Evolutionary conservation across 2,797 vertebrate genomes (phyloP).

Genomic region (Microcaecilia unicolor): DNA sequence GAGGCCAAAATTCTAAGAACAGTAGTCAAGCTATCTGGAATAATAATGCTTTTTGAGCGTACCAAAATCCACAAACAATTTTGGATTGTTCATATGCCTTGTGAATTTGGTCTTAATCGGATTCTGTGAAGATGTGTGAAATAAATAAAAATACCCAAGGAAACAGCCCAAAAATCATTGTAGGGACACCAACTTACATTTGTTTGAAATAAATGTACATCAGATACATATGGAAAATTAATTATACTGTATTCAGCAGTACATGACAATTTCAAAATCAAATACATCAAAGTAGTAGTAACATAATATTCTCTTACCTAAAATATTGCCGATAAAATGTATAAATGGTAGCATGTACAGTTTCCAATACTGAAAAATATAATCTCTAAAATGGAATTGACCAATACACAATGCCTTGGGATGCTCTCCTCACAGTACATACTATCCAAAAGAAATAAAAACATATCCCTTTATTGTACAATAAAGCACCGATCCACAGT

Average conservation of each 20-base stretch:
- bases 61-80: too few species aligned
- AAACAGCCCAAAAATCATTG: conserved; percentile 15
- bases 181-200: conserved; percentile 18
- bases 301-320: conserved; percentile 19
- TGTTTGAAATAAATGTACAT: conserved; percentile 17
- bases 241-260: conserved; percentile 8
- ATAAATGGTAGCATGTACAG: conserved; percentile 33
- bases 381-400: conserved; percentile 43
- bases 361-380: conserved; percentile 46
- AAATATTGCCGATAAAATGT: conserved; percentile 23
- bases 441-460: conserved; percentile 23
- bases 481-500: conserved; percentile 52
- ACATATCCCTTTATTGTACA: conserved; percentile 44
- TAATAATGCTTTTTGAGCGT: too few species aligned
- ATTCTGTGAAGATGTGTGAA: neutral
- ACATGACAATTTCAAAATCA: conserved; percentile 14
- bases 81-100: too few species aligned
- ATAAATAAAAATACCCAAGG: neutral
- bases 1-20: too few species aligned
- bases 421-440: conserved; percentile 42
- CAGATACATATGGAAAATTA: conserved; percentile 1
- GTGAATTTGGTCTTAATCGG: too few species aligned
- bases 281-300: conserved; percentile 19
- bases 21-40: too few species aligned
- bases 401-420: conserved; percentile 33